Base-by-base conservation (phyloP, 2,797 vertebrate genomes). In the Lateolabrax maculatus region DNA sequence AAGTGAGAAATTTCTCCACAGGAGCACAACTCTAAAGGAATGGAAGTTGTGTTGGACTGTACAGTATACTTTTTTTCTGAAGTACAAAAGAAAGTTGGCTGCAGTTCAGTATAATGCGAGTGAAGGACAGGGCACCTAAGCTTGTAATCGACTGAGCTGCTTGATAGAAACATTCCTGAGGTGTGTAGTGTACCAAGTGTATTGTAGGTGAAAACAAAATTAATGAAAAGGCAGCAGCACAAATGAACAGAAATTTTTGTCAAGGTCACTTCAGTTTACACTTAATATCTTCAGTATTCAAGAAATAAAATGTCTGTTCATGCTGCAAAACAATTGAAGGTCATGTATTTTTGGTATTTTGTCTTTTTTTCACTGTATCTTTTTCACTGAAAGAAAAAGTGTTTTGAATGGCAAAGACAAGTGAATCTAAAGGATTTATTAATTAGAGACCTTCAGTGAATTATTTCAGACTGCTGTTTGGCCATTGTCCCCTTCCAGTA, bases 201-300 rank as follows among this genome's bases (percentile, higher is more conserved):
- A 36, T n/a, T n/a, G n/a, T n/a, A n/a, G 18, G 10, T 1, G 49
- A 29, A 21, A 29, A 70, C 3, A 16, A 9, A 69, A 63, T 41
- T 12, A 11, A 64, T 49, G 37, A 63, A 81, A 78, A 36, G 9
- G n/a, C 7, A 3, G 27, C 27, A 51, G 41, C 39, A 51, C 56
- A 16, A 43, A 12, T n/a, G n/a, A 74, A 83, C 15, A 36, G n/a
- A 25, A 60, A 76, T 69, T 66, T 75, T 57, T 79, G 60, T 81
- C 76, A 79, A 77, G 65, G 73, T 66, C 67, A 80, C 29, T 58
- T 75, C 18, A 52, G 31, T 69, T 27, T 44, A 2, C 18, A 36
- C 53, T 60, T 43, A 58, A 72, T 12, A 62, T n/a, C 36, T 34
- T 55, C 36, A 48, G 23, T 5, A 31, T 66, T 57, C 44, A 51